Conservation (phyloP, 2,797 vertebrate genomes). For the Sebastes cheni region DNA sequence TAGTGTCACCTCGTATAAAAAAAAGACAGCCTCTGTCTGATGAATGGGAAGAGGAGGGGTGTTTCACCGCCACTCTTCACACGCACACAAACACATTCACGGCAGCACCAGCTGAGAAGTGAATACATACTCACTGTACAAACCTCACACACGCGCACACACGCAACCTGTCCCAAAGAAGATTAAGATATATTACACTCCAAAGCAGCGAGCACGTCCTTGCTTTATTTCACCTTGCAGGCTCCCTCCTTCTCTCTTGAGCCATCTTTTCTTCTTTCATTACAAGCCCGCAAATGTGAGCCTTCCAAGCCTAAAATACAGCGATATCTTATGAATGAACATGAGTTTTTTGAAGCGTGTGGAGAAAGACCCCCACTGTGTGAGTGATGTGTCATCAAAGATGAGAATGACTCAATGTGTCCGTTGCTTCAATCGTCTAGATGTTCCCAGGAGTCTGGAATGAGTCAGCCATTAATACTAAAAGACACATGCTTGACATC, state of each 20-base stretch:
- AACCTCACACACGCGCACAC: neutral
- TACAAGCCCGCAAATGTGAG: slow-evolving; percentile 1
- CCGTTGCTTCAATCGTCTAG: neutral
- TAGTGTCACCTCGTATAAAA: slow-evolving; percentile 56
- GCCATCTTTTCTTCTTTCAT: slow-evolving; percentile 27
- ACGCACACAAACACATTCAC: slow-evolving; percentile 18
- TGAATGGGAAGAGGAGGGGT: slow-evolving; percentile 46
- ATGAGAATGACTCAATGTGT: slow-evolving; percentile 7
- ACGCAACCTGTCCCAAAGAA: slow-evolving; percentile 17
- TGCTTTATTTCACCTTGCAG: slow-evolving; percentile 51
- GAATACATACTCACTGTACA: slow-evolving; percentile 28
- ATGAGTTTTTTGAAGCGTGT: neutral
- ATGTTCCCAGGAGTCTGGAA: neutral
- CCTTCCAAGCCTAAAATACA: slow-evolving; percentile 3
- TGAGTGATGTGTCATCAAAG: slow-evolving; percentile 12
- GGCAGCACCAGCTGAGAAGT: neutral
- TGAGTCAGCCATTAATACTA: slow-evolving; percentile 15
- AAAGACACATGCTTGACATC: neutral
- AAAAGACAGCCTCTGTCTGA: slow-evolving; percentile 53
- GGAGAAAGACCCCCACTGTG: neutral
- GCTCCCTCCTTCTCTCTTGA: slow-evolving; percentile 1
- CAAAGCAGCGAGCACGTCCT: slow-evolving; percentile 38
- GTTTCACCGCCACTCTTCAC: slow-evolving; percentile 18
- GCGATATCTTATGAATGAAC: slow-evolving; percentile 26
- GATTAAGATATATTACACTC: slow-evolving; percentile 59